Base-by-base conservation (phyloP, 2,888 invertebrate species). In the Acronicta alni region DNA sequence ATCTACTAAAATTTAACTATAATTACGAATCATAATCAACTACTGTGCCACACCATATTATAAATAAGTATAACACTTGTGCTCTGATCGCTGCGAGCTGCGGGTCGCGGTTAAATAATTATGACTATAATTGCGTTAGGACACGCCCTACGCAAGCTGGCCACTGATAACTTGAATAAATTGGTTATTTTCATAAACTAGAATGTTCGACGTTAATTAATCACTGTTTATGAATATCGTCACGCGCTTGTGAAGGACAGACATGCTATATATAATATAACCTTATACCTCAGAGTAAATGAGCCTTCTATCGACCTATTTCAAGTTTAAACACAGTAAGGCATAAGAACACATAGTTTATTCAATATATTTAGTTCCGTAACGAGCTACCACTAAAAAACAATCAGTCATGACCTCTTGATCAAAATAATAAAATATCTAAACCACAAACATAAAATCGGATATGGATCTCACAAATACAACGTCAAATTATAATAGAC, bases 21-120 rank as follows among this genome's bases (percentile, higher is more conserved):
- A 16, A 53, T 37, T 14, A 17, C 5, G 12, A 52, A 16, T 43
- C 20, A 23, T 43, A 7, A 35, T 43, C 42, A 52, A 15, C 17
- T 23, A 16, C 38, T 38, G 14, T 26, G 23, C 39, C 14, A 23
- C 42, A 1, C 23, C 18, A 55, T 44, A 30, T 17, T 14, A 48
- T 51, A 49, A 43, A 61, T 63, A 49, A 66, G 51, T n/a, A n/a
- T n/a, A 55, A 52, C 60, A 65, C 47, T 57, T 12, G 18, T n/a
- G n/a, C n/a, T n/a, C n/a, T n/a, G n/a, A n/a, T 12, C 58, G 35
- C 35, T 15, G 35, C 44, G 18, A 15, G 55, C 67, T 75, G 72
- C 76, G 75, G 75, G 72, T 41, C 48, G 57, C 68, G 43, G 51
- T 74, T 55, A 60, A 64, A 64, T 70, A 64, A 62, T 72, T 54